Conservation (phyloP, 1,140 invertebrate genomes). For the Brachionus paranguensis region DNA sequence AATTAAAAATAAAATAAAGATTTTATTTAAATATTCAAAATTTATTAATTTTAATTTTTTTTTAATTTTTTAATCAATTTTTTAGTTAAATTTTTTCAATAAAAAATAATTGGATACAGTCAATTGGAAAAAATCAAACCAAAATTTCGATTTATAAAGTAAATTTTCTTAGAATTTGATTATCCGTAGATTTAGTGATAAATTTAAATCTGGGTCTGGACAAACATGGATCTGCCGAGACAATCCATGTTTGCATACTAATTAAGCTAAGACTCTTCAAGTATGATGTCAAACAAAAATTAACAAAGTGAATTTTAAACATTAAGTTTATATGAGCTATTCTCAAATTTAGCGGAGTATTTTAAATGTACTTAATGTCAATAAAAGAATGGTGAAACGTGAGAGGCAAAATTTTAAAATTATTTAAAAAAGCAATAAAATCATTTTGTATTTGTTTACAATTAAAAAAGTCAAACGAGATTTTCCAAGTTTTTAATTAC, state of each 20-base stretch:
- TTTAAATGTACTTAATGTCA: background rate
- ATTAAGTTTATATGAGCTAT: background rate
- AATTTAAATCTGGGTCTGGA: background rate
- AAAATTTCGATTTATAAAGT: background rate
- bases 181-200: background rate
- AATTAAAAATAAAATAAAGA: too few species aligned
- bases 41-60: too few species aligned
- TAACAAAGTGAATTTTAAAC: background rate
- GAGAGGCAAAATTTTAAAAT: background rate
- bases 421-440: background rate
- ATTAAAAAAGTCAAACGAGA: background rate
- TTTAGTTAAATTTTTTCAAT: too few species aligned
- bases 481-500: background rate
- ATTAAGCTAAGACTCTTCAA: background rate
- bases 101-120: too few species aligned
- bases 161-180: background rate
- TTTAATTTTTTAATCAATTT: too few species aligned
- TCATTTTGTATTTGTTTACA: constrained; percentile 11
- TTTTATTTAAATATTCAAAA: too few species aligned
- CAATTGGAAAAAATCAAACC: background rate
- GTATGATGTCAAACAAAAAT: background rate
- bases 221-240: background rate
- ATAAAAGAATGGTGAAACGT: background rate
- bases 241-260: background rate
- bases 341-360: background rate